These are phyloP conservation scores for Minunthozetes semirufus DNA, from an alignment of 2,888 invertebrate species.

Conservation along the genomic window DNA sequence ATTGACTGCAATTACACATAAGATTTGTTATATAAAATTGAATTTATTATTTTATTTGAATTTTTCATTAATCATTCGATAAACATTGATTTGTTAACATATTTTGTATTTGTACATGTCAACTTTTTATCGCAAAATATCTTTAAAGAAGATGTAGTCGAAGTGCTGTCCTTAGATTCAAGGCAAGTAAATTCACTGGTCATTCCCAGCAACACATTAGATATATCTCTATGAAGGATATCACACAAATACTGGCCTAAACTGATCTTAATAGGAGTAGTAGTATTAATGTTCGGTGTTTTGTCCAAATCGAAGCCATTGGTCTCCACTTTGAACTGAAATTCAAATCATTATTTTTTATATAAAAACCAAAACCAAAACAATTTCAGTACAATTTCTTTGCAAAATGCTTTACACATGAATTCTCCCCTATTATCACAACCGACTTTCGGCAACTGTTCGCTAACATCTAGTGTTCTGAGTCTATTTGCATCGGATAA, in stretches of 20 bases:
- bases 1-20: too few species aligned
- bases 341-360: not conserved
- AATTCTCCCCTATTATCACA: slow-evolving; percentile 16
- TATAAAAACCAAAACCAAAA: not conserved
- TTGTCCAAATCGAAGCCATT: not conserved
- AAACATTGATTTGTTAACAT: not conserved
- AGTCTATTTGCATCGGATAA: not conserved
- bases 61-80: not conserved
- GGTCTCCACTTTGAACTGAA: not conserved
- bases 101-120: not conserved
- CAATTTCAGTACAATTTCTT: not conserved
- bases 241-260: slow-evolving; percentile 3
- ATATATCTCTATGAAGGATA: not conserved
- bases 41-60: too few species aligned
- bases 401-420: slow-evolving; percentile 8
- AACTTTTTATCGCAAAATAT: not conserved
- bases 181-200: not conserved
- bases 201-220: not conserved
- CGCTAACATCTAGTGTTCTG: not conserved
- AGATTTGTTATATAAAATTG: too few species aligned
- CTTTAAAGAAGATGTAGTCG: not conserved
- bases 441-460: not conserved
- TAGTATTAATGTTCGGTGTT: not conserved
- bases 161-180: not conserved
- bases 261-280: not conserved